Evolutionary conservation across 2,113 vertebrate species (phyloP).

Genomic region (Eolophus roseicapilla): DNA sequence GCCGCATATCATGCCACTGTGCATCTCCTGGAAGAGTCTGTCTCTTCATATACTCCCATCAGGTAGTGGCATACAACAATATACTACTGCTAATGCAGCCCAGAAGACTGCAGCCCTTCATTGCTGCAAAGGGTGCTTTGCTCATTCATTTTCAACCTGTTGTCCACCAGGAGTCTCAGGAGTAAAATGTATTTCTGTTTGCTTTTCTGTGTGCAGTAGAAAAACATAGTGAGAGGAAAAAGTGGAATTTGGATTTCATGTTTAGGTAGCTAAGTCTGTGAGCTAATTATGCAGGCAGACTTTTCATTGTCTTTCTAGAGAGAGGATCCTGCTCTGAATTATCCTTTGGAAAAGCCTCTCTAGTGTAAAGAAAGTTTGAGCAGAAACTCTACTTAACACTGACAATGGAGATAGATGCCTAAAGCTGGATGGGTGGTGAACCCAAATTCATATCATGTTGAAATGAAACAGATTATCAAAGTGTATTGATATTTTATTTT

Average conservation of each 20-base stretch:
- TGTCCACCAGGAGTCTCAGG: neutral
- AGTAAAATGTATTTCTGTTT: neutral
- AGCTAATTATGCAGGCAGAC: neutral
- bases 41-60: neutral
- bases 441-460: neutral
- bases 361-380: neutral
- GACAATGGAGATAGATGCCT: neutral
- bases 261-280: neutral
- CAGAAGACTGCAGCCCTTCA: fast-evolving
- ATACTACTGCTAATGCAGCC: neutral
- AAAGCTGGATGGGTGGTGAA: neutral
- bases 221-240: neutral
- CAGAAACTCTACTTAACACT: neutral
- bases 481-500: constrained; percentile 9
- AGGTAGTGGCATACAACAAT: neutral
- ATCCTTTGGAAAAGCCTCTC: neutral
- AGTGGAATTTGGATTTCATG: neutral
- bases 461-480: constrained; percentile 37
- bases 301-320: neutral
- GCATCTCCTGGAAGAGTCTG: neutral
- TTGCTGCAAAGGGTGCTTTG: neutral
- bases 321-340: neutral
- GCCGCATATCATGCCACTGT: neutral
- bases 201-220: neutral
- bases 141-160: neutral